phyloP scores from a whole-genome alignment of 37 sponge, comb jelly and placozoan species.

The Axinella damicornis region DNA sequence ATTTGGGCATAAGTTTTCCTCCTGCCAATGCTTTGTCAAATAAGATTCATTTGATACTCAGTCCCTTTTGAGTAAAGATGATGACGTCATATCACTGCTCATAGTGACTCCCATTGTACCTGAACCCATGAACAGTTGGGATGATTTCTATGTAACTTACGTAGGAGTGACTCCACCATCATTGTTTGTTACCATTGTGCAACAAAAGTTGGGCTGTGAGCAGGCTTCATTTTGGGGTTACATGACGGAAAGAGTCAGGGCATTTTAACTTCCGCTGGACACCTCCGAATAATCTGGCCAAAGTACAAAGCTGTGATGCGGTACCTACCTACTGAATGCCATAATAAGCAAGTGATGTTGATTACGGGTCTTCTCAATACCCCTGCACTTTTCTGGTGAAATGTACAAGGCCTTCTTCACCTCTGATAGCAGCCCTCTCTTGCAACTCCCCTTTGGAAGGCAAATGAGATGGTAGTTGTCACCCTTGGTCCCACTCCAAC shows the following conservation, averaged over 20 bases:
- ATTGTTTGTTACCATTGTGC: too few species aligned
- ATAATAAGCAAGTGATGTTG: conserved; percentile 40
- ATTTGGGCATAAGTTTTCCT: conserved; percentile 20
- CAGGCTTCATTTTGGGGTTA: conserved; percentile 39
- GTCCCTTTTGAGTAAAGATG: conserved; percentile 33
- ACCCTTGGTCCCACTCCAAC: too few species aligned
- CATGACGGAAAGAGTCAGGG: conserved; percentile 29
- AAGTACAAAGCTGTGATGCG: conserved; percentile 48
- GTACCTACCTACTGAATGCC: conserved; percentile 38
- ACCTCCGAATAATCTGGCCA: conserved; percentile 28
- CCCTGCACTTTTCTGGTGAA: background rate
- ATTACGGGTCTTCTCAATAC: conserved; percentile 42
- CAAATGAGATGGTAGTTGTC: too few species aligned
- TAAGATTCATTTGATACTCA: conserved; percentile 35
- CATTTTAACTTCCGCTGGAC: conserved; percentile 43
- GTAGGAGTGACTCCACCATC: too few species aligned
- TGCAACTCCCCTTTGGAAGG: background rate
- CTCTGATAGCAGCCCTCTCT: conserved; percentile 21
- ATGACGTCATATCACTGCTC: conserved; percentile 68
- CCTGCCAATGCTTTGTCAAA: conserved; percentile 36
- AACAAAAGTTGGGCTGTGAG: conserved; percentile 19
- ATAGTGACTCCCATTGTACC: conserved; percentile 58
- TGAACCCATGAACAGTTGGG: conserved; percentile 46
- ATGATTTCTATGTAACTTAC: conserved; percentile 13
- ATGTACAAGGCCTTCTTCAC: conserved; percentile 34